Conservation (phyloP, 2,113 vertebrate genomes). For the Azemiops feae region DNA sequence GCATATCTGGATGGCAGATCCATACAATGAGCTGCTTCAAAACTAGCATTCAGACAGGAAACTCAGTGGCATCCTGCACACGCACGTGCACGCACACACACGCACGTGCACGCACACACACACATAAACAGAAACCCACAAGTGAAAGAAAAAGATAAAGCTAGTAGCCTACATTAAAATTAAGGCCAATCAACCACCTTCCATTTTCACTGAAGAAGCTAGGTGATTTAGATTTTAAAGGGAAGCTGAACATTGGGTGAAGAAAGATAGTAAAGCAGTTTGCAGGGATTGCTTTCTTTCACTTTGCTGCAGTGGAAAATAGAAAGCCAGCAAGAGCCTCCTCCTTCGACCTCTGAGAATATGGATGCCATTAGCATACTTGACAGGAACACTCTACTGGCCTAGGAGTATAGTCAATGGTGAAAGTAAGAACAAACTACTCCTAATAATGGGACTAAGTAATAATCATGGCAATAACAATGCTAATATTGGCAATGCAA, state of each 20-base stretch:
- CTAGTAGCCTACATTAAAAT: background rate
- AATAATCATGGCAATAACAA: background rate
- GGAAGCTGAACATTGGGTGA: background rate
- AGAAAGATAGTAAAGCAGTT: background rate
- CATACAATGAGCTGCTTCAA: background rate
- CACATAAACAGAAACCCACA: background rate
- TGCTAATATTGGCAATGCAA: background rate
- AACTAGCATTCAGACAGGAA: background rate
- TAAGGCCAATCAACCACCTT: background rate
- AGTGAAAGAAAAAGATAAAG: background rate
- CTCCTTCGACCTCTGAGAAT: background rate
- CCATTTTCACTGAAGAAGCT: background rate
- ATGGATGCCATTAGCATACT: background rate
- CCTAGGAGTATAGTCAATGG: background rate
- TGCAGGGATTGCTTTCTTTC: background rate
- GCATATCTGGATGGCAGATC: background rate
- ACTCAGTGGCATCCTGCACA: background rate
- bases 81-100: fast-evolving
- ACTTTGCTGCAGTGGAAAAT: background rate
- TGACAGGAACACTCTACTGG: background rate
- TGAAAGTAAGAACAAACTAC: background rate
- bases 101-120: no score
- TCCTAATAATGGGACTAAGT: background rate
- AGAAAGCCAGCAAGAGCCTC: background rate
- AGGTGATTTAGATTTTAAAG: background rate